Evolutionary conservation across 1,140 invertebrate species (phyloP), one percentile per base, ranked within the genome.

Genomic region (Bombus fervidus): DNA sequence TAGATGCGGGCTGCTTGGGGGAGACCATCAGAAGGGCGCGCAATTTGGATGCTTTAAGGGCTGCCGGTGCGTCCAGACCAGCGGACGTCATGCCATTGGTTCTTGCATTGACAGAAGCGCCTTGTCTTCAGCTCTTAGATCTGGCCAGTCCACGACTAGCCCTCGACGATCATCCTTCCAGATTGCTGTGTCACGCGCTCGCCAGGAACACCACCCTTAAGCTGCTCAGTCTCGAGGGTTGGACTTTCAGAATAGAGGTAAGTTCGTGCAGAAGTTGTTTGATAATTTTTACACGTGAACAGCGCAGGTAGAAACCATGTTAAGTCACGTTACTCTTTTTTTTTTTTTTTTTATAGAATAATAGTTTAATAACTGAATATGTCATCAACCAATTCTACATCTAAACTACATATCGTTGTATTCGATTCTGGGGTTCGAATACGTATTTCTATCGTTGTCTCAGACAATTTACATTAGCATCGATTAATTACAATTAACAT

Each of bases 191-290:
- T 69, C 95, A 95, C 85, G 95, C 96, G 28, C 92, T 96, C 10
- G 94, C 94, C 13, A 95, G 95, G 76, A 96, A 96, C 88, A 92
- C 90, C 3, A 96, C 95, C 13, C 93, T 96, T 1, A 91, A 95
- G 31, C 92, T 96, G 9, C 93, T 96, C 31, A 95, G 95, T 80
- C 91, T 96, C 53, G 96, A 96, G 83, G 96, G 96, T 62, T 96
- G 96, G 96, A 96, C 95, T 34, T 95, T 96, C 78, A 93, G 96
- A 81, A 95, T 96, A 86, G 96, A 96, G 94, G 96, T 96, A 84
- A 93, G 93, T 62, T 28, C 3, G 47, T 53, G 18, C 47, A 22
- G 47, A 53, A 53, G 6, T 8, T 53, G 47, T 22, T 53, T 18
- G 18, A 53, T 53, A 0, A 53, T 53, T 53, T 53, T 53, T 53